Evolutionary conservation across 2,113 vertebrate species (phyloP).

Genomic region (Anseranas semipalmata): DNA sequence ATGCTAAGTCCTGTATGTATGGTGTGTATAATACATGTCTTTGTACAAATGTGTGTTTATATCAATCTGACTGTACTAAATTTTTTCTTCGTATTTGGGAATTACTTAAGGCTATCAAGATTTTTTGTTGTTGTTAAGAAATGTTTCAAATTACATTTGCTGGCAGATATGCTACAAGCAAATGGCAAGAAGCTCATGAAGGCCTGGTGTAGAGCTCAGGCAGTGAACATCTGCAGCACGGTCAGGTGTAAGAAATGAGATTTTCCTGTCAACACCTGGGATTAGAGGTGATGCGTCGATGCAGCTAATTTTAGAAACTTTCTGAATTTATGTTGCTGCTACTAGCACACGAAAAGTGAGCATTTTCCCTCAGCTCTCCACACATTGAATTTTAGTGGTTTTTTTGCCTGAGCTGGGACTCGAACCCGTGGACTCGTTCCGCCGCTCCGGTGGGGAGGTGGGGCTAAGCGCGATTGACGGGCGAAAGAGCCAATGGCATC

Average conservation of each 20-base stretch:
- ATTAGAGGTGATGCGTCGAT: no score
- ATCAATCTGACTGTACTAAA: background rate
- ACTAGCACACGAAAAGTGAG: background rate
- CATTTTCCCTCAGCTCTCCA: background rate
- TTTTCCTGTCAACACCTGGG: background rate
- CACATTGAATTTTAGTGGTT: accelerated
- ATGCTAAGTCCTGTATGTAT: background rate
- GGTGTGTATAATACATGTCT: background rate
- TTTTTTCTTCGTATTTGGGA: background rate
- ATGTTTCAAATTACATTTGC: background rate
- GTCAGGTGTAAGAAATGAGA: background rate
- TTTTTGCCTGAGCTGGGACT: background rate
- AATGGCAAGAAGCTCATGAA: background rate
- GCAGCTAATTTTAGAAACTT: background rate
- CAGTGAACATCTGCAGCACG: background rate
- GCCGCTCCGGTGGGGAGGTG: background rate
- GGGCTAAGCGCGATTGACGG: background rate
- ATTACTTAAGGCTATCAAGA: background rate
- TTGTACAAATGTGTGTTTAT: background rate
- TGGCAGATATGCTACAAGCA: background rate
- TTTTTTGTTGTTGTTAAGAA: background rate
- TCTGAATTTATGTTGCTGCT: background rate
- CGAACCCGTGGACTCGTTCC: accelerated
- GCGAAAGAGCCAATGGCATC: background rate
- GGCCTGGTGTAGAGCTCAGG: no score